Percentiles rank a stretch among this genome's conserved stretches.
Conservation (phyloP, 2,797 vertebrate species). For the Sebastes miniatus region DNA sequence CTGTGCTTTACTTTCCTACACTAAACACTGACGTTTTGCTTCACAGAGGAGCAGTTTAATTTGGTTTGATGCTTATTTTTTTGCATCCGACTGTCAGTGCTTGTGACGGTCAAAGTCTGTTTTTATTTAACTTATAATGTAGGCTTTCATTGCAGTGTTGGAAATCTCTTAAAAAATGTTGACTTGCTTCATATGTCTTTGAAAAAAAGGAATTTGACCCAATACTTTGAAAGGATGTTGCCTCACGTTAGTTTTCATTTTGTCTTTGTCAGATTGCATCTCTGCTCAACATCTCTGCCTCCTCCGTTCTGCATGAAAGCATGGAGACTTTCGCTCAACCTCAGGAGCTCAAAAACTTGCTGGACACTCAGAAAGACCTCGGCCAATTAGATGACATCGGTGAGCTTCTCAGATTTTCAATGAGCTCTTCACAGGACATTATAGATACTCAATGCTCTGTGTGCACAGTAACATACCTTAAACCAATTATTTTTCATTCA, state of each 20-base stretch:
- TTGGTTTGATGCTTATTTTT: background rate
- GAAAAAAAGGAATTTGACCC: background rate
- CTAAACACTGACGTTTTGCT: background rate
- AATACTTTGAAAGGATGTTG: background rate
- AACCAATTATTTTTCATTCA: background rate
- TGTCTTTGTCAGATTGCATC: conserved; percentile 66
- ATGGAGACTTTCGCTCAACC: conserved; percentile 69
- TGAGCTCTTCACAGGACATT: background rate
- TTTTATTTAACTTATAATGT: background rate
- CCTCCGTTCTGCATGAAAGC: conserved; percentile 67
- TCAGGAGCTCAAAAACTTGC: conserved; percentile 62
- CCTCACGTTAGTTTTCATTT: background rate
- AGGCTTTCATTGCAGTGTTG: background rate
- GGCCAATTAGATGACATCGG: conserved; percentile 69
- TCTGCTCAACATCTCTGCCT: conserved; percentile 63
- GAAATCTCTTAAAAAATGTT: background rate
- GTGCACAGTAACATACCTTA: background rate
- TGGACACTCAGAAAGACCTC: conserved; percentile 71
- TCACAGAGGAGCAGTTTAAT: background rate
- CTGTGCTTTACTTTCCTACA: background rate
- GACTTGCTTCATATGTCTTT: background rate
- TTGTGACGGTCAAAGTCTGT: background rate
- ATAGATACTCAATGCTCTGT: background rate
- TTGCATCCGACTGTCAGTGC: background rate
- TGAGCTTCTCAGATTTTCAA: conserved; percentile 34